Evolutionary conservation across 2,888 invertebrate genomes (phyloP).

Genomic region (Xylophagus ater): DNA sequence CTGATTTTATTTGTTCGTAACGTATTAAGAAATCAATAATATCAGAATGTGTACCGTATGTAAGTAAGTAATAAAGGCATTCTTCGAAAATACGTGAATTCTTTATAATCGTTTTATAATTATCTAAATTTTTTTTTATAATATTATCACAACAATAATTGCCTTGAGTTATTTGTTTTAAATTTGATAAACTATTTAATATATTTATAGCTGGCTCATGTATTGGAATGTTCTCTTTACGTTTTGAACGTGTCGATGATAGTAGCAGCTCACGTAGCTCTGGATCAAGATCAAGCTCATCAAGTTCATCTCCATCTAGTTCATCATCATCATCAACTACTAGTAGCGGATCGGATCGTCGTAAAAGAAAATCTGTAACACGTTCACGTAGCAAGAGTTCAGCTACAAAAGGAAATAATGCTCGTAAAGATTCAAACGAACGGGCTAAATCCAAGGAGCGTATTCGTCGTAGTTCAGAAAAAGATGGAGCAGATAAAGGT

Average conservation of each 20-base stretch:
- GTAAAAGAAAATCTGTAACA: constrained; percentile 41
- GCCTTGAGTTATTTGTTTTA: constrained; percentile 46
- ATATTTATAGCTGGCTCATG: constrained; percentile 50
- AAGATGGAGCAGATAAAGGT: constrained; percentile 11
- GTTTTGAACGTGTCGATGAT: constrained; percentile 40
- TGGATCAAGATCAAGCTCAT: constrained; percentile 67
- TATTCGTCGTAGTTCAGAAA: constrained; percentile 14
- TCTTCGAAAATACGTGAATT: constrained; percentile 56
- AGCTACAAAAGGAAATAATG: constrained; percentile 14
- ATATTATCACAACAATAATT: constrained; percentile 36
- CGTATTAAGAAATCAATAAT: constrained; percentile 65
- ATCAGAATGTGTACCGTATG: constrained; percentile 65
- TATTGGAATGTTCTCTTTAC: constrained; percentile 43
- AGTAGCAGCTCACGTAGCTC: constrained; percentile 75
- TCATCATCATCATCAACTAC: constrained; percentile 54
- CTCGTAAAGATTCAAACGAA: constrained; percentile 40
- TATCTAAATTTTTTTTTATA: constrained; percentile 24
- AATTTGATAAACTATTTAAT: constrained; percentile 46
- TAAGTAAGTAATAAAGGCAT: constrained; percentile 67
- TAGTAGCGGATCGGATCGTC: constrained; percentile 53
- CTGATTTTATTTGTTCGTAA: constrained; percentile 56
- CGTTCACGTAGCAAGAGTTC: constrained; percentile 45
- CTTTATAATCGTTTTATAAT: constrained; percentile 14
- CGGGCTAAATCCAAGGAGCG: constrained; percentile 26
- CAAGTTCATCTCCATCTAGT: constrained; percentile 44